phyloP scores from a whole-genome alignment of 1,140 invertebrate genomes.

The Gryllus bimaculatus region DNA sequence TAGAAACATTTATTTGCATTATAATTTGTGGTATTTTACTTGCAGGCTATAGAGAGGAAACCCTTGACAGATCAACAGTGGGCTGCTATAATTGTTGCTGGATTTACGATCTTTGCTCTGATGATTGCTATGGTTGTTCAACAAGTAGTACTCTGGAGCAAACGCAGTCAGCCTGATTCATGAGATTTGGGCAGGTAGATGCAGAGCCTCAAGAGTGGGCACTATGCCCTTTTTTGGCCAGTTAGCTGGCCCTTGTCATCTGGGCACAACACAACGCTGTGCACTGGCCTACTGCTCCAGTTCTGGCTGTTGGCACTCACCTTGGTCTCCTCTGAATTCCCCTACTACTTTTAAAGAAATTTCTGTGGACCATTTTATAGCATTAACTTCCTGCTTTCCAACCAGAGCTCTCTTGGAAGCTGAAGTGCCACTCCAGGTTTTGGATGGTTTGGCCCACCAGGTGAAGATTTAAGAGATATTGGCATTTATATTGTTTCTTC shows the following conservation, averaged over 20 bases:
- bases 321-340: background rate
- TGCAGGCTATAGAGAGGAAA: conserved; percentile 33
- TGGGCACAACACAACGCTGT: background rate
- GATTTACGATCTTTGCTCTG: conserved; percentile 52
- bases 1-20: background rate
- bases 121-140: conserved; percentile 49
- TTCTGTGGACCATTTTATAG: conserved; percentile 14
- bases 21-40: conserved; percentile 11
- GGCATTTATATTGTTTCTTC: background rate
- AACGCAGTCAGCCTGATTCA: background rate
- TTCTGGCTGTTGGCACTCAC: background rate
- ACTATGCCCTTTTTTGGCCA: background rate
- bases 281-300: background rate
- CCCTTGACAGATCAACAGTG: conserved; percentile 52
- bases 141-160: conserved; percentile 31
- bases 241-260: background rate
- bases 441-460: background rate
- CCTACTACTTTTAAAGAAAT: background rate
- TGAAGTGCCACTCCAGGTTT: background rate
- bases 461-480: background rate
- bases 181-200: background rate
- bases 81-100: conserved; percentile 50
- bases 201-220: background rate
- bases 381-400: conserved; percentile 15
- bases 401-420: conserved; percentile 11